Conservation (phyloP, 2,888 invertebrate species). For the Limnephilus marmoratus region DNA sequence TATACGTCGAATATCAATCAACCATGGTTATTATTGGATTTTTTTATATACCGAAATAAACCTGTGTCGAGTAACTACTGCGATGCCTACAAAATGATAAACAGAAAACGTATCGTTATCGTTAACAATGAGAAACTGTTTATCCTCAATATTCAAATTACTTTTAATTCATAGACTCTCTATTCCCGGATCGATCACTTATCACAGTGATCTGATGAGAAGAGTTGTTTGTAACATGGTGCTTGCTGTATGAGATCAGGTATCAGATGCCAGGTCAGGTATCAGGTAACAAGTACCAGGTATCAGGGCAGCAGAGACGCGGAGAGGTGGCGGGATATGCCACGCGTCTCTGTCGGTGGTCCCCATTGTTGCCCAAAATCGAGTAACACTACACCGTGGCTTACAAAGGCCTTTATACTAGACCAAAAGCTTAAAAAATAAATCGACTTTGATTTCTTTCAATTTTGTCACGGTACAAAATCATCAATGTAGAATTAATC, state of each 20-base stretch:
- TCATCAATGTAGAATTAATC: background rate
- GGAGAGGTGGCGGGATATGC: conserved; percentile 66
- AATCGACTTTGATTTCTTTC: background rate
- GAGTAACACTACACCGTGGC: conserved; percentile 25
- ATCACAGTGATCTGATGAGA: conserved; percentile 21
- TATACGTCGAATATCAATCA: background rate
- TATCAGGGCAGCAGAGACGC: conserved; percentile 24
- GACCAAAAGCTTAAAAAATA: conserved; percentile 40
- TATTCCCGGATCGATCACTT: conserved; percentile 19
- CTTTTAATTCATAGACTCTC: conserved; percentile 39
- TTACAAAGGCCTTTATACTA: conserved; percentile 52
- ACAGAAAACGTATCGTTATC: background rate
- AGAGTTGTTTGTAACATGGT: conserved; percentile 65
- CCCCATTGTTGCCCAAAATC: conserved; percentile 38
- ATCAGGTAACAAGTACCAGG: conserved; percentile 11
- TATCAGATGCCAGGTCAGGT: conserved; percentile 22
- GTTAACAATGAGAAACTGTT: conserved; percentile 25
- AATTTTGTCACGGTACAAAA: background rate
- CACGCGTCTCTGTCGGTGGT: conserved; percentile 66
- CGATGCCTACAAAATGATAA: background rate
- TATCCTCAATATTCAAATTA: conserved; percentile 26
- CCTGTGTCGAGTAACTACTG: background rate
- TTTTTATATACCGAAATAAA: background rate
- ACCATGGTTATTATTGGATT: background rate
- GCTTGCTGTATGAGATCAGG: conserved; percentile 66